phyloP scores from a whole-genome alignment of 2,797 vertebrate species.

The Numenius phaeopus region DNA sequence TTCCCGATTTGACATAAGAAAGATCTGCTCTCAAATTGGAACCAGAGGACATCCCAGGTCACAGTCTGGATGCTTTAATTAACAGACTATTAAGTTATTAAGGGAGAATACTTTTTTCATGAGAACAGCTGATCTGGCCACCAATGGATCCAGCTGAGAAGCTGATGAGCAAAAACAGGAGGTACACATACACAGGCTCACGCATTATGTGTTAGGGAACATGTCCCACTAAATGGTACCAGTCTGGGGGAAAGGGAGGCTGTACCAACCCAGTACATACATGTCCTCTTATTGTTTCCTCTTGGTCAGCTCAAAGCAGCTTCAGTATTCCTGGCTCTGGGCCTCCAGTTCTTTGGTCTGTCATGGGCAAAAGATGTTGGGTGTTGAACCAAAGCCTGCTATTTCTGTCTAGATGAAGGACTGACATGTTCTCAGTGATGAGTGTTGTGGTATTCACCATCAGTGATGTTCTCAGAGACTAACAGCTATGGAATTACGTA shows the following conservation, averaged over 20 bases:
- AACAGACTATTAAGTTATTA: background rate
- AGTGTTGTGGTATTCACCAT: background rate
- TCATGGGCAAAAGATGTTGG: background rate
- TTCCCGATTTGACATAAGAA: background rate
- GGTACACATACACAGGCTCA: background rate
- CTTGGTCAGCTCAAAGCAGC: background rate
- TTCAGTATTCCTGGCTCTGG: background rate
- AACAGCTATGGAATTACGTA: background rate
- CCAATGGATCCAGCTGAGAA: background rate
- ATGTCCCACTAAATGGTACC: background rate
- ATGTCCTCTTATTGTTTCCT: background rate
- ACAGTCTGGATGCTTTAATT: background rate
- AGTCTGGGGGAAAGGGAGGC: background rate
- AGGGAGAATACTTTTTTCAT: background rate
- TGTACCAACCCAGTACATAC: background rate
- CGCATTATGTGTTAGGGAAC: background rate
- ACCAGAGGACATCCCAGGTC: background rate
- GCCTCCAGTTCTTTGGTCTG: background rate
- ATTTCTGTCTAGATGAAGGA: background rate
- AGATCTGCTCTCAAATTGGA: background rate
- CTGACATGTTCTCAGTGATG: rapidly evolving
- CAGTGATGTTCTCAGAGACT: background rate
- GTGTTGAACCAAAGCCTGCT: background rate
- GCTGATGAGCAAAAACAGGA: background rate
- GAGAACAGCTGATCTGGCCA: background rate